Base-by-base conservation (phyloP, 1,140 invertebrate species). In the Macrobrachium rosenbergii region DNA sequence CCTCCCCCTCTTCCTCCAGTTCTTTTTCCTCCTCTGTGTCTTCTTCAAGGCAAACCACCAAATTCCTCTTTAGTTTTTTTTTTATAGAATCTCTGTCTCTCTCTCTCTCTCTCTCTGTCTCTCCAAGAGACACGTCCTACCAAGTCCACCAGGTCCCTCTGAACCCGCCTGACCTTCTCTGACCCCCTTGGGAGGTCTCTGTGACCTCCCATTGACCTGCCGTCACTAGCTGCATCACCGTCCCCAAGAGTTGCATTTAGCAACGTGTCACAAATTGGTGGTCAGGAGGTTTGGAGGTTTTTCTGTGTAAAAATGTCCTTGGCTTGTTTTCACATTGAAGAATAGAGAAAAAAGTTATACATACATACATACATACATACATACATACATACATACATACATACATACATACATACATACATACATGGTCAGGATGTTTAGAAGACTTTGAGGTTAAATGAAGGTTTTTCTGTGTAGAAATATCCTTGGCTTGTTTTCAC, bases 401-500 rank as follows among this genome's bases (percentile, higher is more conserved):
- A 67, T 67, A 67, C 63, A 67, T 67, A 69, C 7, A 69, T 69
- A 69, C 19, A 69, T 69, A 69, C 28, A 69, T 69, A 12, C 10
- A 69, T 69, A 17, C 19, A 69, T 69, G 64, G 11, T 17, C 64
- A 19, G n/a, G 64, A 52, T n/a, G n/a, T n/a, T n/a, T n/a, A n/a
- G n/a, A n/a, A n/a, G n/a, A n/a, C n/a, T n/a, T n/a, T n/a, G n/a
- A n/a, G n/a, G n/a, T n/a, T n/a, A n/a, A n/a, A n/a, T n/a, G n/a
- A 52, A 10, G 45, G 37, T 5, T 6, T 3, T 23, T 23, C 37
- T 10, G 16, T n/a, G 21, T 6, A 75, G 16, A 75, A 7, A 21
- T n/a, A 75, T 6, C 37, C 7, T 28, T 7, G 19, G 2, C 17
- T 52, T 21, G 12, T 28, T n/a, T n/a, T n/a, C n/a, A n/a, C n/a